phyloP scores from a whole-genome alignment of 2,888 invertebrate species.

The Bellardia pandia region DNA sequence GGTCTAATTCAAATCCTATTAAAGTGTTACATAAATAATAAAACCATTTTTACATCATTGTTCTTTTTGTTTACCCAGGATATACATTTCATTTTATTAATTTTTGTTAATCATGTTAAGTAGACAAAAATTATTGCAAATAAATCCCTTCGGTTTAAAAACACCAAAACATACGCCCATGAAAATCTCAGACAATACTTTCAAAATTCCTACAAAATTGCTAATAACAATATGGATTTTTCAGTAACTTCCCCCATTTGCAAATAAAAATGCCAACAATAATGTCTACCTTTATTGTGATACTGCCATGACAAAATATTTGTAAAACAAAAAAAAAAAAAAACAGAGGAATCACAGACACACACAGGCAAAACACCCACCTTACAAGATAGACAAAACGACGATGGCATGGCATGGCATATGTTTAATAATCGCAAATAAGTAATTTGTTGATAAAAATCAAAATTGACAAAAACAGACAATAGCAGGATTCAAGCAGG shows the following conservation, averaged over 20 bases:
- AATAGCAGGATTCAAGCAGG: not conserved
- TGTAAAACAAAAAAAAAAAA: conserved; percentile 8
- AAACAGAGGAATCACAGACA: conserved; percentile 6
- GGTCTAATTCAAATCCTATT: not conserved
- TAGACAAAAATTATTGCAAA: conserved; percentile 33
- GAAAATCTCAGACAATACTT: conserved; percentile 1
- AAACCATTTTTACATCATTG: not conserved
- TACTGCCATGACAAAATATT: conserved; percentile 27
- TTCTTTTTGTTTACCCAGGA: not conserved
- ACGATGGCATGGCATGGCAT: conserved; percentile 19
- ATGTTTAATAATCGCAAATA: conserved; percentile 56
- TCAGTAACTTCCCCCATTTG: conserved; percentile 3
- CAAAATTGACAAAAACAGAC: conserved; percentile 29
- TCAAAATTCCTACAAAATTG: not conserved
- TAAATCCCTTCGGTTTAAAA: not conserved
- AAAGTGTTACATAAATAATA: not conserved
- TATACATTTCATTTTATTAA: not conserved
- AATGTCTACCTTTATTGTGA: conserved; percentile 13
- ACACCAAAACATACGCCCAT: not conserved
- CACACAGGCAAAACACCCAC: conserved; percentile 15
- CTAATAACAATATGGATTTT: conserved; percentile 52
- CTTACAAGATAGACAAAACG: not conserved
- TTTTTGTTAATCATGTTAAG: conserved; percentile 19
- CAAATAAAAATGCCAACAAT: conserved; percentile 9
- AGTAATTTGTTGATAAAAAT: conserved; percentile 55